Evolutionary conservation across 1,140 invertebrate genomes (phyloP).

Genomic region (Piezodorus guildinii): DNA sequence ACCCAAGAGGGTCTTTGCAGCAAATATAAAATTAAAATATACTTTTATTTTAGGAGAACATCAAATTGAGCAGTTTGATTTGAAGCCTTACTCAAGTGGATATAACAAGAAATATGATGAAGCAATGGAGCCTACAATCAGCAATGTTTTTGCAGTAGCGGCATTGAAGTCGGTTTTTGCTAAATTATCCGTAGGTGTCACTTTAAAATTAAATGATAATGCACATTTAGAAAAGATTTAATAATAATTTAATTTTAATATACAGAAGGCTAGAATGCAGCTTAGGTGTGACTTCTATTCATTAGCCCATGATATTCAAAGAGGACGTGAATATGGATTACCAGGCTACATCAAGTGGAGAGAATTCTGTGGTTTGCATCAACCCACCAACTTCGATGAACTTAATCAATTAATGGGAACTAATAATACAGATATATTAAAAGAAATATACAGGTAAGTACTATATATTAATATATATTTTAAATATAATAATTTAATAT

Average conservation of each 20-base stretch:
- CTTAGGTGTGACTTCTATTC: slow-evolving; percentile 60
- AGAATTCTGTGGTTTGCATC: slow-evolving; percentile 56
- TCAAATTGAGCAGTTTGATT: no score
- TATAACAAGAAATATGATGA: background rate
- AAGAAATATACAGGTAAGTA: slow-evolving; percentile 48
- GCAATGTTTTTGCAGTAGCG: background rate
- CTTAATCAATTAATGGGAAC: slow-evolving; percentile 50
- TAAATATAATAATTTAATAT: no score
- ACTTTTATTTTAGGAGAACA: background rate
- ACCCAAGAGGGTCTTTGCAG: no score
- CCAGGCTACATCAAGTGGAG: slow-evolving; percentile 66
- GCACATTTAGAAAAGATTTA: no score
- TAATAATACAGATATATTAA: slow-evolving; percentile 47
- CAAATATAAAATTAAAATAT: no score
- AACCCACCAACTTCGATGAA: slow-evolving; percentile 59
- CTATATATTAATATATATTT: no score
- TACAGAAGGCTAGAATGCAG: no score
- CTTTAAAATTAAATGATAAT: background rate
- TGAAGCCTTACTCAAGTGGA: background rate
- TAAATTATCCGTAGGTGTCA: background rate
- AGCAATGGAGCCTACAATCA: background rate
- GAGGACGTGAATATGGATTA: slow-evolving; percentile 79
- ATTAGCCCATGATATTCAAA: slow-evolving; percentile 74
- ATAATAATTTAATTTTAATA: no score
- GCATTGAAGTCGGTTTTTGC: background rate